Base-by-base conservation (phyloP, 2,888 invertebrate species). In the Sclerodermus sp. region DNA sequence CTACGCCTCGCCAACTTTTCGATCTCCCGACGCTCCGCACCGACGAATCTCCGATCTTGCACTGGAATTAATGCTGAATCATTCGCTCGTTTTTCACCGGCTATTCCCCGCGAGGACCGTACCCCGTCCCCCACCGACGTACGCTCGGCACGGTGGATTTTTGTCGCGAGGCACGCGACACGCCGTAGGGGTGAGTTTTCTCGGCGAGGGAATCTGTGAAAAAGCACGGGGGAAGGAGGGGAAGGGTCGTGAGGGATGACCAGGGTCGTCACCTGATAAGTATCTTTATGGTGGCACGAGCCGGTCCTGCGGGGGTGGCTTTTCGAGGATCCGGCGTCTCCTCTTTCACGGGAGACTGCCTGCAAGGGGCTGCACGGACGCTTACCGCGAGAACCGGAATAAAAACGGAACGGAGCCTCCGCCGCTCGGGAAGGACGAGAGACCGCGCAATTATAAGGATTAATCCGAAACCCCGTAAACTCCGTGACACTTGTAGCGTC, bases 401-500 rank as follows among this genome's bases (percentile, higher is more conserved):
- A 74, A 76, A 76, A 76, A 73, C 70, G 61, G 67, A 69, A 69
- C 56, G 62, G 67, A 66, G 51, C 43, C 48, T 46, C 48, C 47
- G 57, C 37, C 49, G 62, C 56, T 56, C 36, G 55, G 56, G 57
- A 57, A 63, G 57, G 60, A 58, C 44, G 60, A 61, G 10, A 6
- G 62, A 69, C 68, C 66, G 65, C 64, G 73, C 76, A 76, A 77
- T 77, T 76, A 76, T 68, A 71, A 67, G 75, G 74, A 77, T 77
- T 76, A 77, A 75, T 76, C 70, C 72, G 74, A 74, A 76, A 70
- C 72, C 75, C 71, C 70, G 71, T 72, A 75, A 77, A 76, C 75
- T 73, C 76, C 74, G n/a, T n/a, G 66, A 75, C 77, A 76, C 76
- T 77, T 76, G 76, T 77, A 62, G 75, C n/a, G n/a, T n/a, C n/a